Conservation (phyloP, 92 coral and sea anemone genomes). For the Siderastrea siderea region DNA sequence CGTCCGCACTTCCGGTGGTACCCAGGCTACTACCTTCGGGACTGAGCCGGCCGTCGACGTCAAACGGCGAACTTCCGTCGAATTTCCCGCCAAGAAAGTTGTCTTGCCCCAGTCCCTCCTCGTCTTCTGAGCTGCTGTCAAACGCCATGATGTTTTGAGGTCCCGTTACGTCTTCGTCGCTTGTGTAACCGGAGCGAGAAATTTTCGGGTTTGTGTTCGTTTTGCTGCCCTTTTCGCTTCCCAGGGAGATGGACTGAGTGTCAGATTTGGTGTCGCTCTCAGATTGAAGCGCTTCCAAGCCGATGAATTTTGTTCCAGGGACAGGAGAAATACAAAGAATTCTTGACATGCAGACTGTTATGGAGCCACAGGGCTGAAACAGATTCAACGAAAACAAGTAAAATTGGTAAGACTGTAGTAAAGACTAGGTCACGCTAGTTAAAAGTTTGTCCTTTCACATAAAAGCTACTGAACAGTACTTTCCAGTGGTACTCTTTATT, state of each 20-base stretch:
- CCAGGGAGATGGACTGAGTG: constrained; percentile 71
- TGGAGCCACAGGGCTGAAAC: constrained; percentile 88
- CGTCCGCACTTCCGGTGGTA: constrained; percentile 91
- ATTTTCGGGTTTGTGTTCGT: constrained; percentile 57
- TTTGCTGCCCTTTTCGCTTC: constrained; percentile 75
- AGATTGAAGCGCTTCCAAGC: constrained; percentile 76
- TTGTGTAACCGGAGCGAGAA: constrained; percentile 78
- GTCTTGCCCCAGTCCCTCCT: constrained; percentile 90
- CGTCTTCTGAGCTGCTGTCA: constrained; percentile 98
- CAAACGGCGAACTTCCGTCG: constrained; percentile 87
- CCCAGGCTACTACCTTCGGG: constrained; percentile 99
- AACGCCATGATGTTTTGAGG: constrained; percentile 95
- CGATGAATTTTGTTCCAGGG: constrained; percentile 91
- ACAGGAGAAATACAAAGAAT: constrained; percentile 97
- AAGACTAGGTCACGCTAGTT: no score
- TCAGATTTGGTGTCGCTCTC: constrained; percentile 85
- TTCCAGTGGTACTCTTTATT: no score
- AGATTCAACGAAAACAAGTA: background rate
- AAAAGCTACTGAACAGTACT: no score
- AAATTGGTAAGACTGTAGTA: background rate
- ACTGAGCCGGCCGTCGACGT: constrained; percentile 92
- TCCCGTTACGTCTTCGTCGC: constrained; percentile 90
- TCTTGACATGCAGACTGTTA: constrained; percentile 89
- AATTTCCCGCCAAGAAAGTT: constrained; percentile 80
- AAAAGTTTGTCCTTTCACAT: no score